Base-by-base conservation (phyloP, 2,888 invertebrate species). In the Cerceris rybyensis region DNA sequence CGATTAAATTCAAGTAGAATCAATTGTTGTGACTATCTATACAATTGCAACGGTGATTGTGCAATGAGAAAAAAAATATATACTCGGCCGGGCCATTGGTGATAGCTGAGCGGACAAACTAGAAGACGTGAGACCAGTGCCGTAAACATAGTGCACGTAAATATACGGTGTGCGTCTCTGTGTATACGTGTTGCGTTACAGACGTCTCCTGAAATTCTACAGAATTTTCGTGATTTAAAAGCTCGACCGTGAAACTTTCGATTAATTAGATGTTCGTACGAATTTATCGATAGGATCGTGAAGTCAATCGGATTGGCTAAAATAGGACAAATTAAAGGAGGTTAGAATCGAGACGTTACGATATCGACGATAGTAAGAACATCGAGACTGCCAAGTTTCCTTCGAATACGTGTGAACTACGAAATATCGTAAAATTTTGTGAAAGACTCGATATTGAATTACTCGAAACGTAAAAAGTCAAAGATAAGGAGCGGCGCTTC, bases 81-180 rank as follows among this genome's bases (percentile, higher is more conserved):
- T 85, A 81, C 81, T 74, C 71, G 72, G 78, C 80, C 82, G 76
- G 75, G 75, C 79, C 80, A 84, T 84, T 82, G 82, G 77, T 68
- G 81, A 75, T 70, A 68, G 75, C 72, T 72, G 77, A 87, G 81
- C 68, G 66, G 78, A 60, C 78, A 59, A 57, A 82, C 82, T 80
- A 83, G 78, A 73, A 71, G 60, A 55, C 63, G 65, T 66, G 72
- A 71, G 59, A 73, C 14, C 89, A 87, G 87, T 87, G 89, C 83
- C 85, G 88, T 88, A 87, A 90, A 89, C 87, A 89, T 83, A 74
- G 86, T 74, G 84, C 70, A 82, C 82, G 82, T 87, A 87, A 89
- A 86, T 88, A 85, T 72, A 85, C 83, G 67, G 81, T 80, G 74
- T 75, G 78, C 78, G 77, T 78, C 74, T 79, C 74, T 76, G 81